Percentiles rank a stretch among this genome's conserved stretches.
Evolutionary conservation across 2,797 vertebrate species (phyloP).

Genomic region (Danio tinwini): DNA sequence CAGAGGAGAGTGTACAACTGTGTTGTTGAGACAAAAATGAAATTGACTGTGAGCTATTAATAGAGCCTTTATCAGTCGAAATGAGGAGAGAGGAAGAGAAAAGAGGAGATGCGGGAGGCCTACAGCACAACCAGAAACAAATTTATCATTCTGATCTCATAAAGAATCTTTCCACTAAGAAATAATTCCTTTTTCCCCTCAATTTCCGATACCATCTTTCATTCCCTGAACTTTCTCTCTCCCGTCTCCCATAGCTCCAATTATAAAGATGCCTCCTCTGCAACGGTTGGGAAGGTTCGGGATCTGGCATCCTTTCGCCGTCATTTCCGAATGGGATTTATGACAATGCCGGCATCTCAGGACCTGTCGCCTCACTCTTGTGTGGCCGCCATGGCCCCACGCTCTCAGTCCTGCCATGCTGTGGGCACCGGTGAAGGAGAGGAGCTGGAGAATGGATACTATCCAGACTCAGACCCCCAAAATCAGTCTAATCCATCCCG

Average conservation of each 20-base stretch:
- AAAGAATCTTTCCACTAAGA: conserved; percentile 27
- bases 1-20: conserved; percentile 32
- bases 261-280: conserved; percentile 80
- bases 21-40: conserved; percentile 47
- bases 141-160: conserved; percentile 28
- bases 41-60: conserved; percentile 55
- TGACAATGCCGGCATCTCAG: conserved; percentile 95
- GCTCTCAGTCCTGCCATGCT: conserved; percentile 92
- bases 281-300: conserved; percentile 83
- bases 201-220: conserved; percentile 13
- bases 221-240: conserved; percentile 14
- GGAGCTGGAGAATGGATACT: conserved; percentile 81
- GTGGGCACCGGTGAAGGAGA: conserved; percentile 83
- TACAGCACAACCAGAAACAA: conserved; percentile 37
- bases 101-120: conserved; percentile 27
- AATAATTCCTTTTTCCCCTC: conserved; percentile 1
- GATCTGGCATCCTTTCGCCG: conserved; percentile 90
- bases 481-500: conserved; percentile 68
- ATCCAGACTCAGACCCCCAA: conserved; percentile 77
- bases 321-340: conserved; percentile 94
- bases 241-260: conserved; percentile 65
- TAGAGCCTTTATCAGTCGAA: conserved; percentile 41
- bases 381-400: conserved; percentile 89
- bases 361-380: conserved; percentile 91
- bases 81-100: conserved; percentile 9